Conservation (phyloP, 2,888 invertebrate species). For the Dinocampus coccinellae region DNA sequence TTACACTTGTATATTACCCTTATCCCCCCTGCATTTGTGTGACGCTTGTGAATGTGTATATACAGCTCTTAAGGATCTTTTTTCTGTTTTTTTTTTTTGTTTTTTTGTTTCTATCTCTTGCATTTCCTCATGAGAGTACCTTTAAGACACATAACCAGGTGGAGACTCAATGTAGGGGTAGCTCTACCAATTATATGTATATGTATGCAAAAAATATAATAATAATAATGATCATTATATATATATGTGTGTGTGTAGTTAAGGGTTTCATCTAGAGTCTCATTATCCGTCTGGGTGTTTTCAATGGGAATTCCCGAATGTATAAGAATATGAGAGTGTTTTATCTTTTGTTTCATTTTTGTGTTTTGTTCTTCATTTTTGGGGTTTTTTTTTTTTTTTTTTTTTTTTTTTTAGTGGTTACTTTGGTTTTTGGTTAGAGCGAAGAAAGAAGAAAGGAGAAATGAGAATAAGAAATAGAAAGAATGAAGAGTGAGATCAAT, state of each 20-base stretch:
- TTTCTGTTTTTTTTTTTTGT: not conserved
- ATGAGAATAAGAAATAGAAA: not conserved
- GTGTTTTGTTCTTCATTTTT: slow-evolving; percentile 22
- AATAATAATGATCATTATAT: slow-evolving; percentile 12
- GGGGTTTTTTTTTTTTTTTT: not conserved
- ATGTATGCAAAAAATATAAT: not conserved
- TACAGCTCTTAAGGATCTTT: slow-evolving; percentile 21
- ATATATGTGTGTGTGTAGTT: no score
- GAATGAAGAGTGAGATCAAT: not conserved
- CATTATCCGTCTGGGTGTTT: slow-evolving; percentile 32
- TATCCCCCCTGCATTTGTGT: not conserved
- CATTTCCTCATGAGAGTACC: slow-evolving; percentile 4
- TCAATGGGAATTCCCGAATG: slow-evolving; percentile 31
- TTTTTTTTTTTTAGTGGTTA: not conserved
- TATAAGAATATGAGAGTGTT: slow-evolving; percentile 24
- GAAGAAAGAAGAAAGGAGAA: not conserved
- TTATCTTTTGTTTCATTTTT: slow-evolving; percentile 26
- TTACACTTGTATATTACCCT: slow-evolving; percentile 3
- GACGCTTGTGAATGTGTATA: slow-evolving; percentile 1
- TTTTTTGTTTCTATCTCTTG: no score
- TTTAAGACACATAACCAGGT: not conserved
- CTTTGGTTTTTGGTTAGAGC: not conserved
- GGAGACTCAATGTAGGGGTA: no score
- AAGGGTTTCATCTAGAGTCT: slow-evolving; percentile 28
- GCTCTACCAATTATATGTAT: no score